Base-by-base conservation (phyloP, 2,113 vertebrate species). In the Brachypodius melanocephalos region DNA sequence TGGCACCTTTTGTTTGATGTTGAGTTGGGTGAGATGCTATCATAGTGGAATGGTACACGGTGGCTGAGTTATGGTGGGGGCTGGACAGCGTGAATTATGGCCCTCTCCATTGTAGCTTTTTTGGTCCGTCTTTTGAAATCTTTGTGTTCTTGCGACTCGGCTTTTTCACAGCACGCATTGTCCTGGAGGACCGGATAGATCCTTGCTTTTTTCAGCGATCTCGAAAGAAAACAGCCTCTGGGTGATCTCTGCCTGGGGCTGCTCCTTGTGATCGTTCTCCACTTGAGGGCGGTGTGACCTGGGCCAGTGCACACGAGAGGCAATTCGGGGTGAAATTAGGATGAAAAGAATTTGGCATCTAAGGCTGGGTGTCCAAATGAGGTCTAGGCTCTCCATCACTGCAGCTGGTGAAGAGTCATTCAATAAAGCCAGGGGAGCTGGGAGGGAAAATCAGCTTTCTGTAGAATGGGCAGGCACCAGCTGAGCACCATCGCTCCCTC, bases 281-380 rank as follows among this genome's bases (percentile, higher is more conserved):
- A 94, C 96, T 90, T 90, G 96, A 92, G 96, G 95, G 95, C 75
- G 79, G 93, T 92, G 75, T 90, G 92, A 77, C 88, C 88, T 43
- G 96, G n/a, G 1, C 32, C 71, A 58, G 78, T 3, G 10, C 45
- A 15, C 6, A 5, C 15, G 1, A 8, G 54, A 76, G 78, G 58
- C 38, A 57, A 4, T 13, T 73, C 3, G 0, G 34, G 4, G 12
- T 15, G 82, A 80, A 76, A 48, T 19, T 8, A 17, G 20, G 20
- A 32, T 4, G 16, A 10, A 22, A 63, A 40, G 18, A 25, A 25
- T 26, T 49, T 49, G 43, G 4, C 32, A 13, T 58, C 51, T 38
- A 34, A 10, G 2, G 0, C 26, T 74, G 59, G 2, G 10, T n/a
- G 15, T 62, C n/a, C 38, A 31, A 31, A 80, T 12, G 63, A 57